A percentile compares a stretch with the other conserved stretches of the same genome.
Conservation (phyloP, 2,797 vertebrate species). For the Atherinosoma microstoma region DNA sequence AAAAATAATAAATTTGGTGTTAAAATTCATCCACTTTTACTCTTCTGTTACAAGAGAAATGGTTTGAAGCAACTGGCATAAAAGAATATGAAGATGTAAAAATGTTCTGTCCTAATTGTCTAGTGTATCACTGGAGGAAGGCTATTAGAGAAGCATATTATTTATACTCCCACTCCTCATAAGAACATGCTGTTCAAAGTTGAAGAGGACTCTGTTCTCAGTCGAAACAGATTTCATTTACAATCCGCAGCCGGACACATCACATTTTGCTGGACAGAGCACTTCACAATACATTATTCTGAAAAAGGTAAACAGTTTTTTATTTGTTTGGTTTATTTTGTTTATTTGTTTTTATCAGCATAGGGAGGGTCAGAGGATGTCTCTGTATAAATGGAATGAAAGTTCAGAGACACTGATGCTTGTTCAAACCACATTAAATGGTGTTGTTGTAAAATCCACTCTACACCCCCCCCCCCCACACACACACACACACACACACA, state of each 20-base stretch:
- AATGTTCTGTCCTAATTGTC: conserved; percentile 7
- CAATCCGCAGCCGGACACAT: conserved; percentile 35
- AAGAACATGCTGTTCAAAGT: conserved; percentile 41
- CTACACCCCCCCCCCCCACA: neutral
- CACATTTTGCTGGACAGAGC: conserved; percentile 40
- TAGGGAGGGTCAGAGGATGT: conserved; percentile 49
- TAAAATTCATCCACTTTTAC: too few species aligned
- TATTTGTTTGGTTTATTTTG: conserved; percentile 44
- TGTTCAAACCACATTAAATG: conserved; percentile 50
- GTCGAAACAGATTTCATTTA: conserved; percentile 42
- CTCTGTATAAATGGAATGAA: conserved; percentile 56
- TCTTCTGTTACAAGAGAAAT: too few species aligned
- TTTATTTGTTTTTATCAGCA: conserved; percentile 28
- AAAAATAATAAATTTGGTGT: too few species aligned
- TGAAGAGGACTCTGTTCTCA: conserved; percentile 34
- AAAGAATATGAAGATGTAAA: conserved; percentile 27
- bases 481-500: too few species aligned
- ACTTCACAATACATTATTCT: conserved; percentile 42
- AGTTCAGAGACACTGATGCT: conserved; percentile 43
- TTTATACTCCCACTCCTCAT: conserved; percentile 22
- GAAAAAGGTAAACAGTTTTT: conserved; percentile 40
- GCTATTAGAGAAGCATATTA: conserved; percentile 16
- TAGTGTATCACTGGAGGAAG: conserved; percentile 21
- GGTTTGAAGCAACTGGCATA: conserved; percentile 17
- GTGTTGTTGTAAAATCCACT: conserved; percentile 46